Conservation (phyloP, 2,113 vertebrate genomes). For the Syngnathus typhle region DNA sequence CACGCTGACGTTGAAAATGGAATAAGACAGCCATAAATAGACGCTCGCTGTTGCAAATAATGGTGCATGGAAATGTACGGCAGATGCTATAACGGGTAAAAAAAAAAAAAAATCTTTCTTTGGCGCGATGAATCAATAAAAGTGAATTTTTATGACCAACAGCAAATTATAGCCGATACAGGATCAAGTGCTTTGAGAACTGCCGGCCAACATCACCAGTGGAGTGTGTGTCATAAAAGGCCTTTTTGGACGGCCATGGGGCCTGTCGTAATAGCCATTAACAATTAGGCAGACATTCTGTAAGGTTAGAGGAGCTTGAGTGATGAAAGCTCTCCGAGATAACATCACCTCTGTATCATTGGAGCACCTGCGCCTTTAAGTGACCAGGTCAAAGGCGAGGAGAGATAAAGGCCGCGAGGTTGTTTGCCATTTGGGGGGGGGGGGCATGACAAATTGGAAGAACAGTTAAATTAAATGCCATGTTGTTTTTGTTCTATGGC, state of each 20-base stretch:
- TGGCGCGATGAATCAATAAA: not conserved
- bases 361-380: conserved; percentile 20
- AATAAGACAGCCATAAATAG: not conserved
- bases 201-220: not conserved
- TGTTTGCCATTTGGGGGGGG: not conserved
- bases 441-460: not conserved
- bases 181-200: too few species aligned
- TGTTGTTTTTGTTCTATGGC: conserved; percentile 4
- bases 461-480: conserved; percentile 17
- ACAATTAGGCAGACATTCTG: conserved; percentile 61
- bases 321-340: conserved; percentile 16
- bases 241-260: conserved; percentile 42
- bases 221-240: not conserved
- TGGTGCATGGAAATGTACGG: not conserved
- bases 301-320: conserved; percentile 20
- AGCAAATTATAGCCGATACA: too few species aligned
- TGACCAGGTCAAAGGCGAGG: not conserved
- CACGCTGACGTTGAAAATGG: conserved; percentile 8
- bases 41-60: not conserved
- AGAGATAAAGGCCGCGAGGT: conserved; percentile 3
- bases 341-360: conserved; percentile 23
- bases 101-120: not conserved
- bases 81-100: not conserved
- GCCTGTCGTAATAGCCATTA: conserved; percentile 66
- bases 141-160: too few species aligned